Evolutionary conservation across 2,888 invertebrate genomes (phyloP), one percentile per base, ranked within the genome.

Genomic region (Napeogenes sylphis): DNA sequence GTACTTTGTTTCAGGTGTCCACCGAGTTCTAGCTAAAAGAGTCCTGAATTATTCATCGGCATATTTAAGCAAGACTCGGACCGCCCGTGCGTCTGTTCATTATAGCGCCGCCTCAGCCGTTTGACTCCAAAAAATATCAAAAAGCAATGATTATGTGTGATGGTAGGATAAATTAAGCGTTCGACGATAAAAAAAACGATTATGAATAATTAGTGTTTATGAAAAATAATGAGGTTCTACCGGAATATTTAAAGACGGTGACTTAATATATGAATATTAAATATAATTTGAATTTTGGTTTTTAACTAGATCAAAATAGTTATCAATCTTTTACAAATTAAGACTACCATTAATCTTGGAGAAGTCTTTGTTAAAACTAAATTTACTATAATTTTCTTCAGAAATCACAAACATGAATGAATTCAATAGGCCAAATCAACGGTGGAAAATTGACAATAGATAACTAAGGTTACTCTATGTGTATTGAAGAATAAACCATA

Each of bases 1-100:
- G 73, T 84, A 83, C 81, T 88, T 87, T 88, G 86, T 88, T 90
- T 77, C 90, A 90, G 90, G 87, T 87, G 88, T 78, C 74, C 78
- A 72, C 70, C 71, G 75, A 75, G 77, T 76, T 79, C 75, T 76
- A 77, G 81, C 83, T 85, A 84, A 88, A 85, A 85, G 85, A 82
- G 82, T 80, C 73, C 79, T 89, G 88, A 89, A 90, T 90, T 71
- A 90, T 90, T 89, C 87, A 89, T 81, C 75, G 79, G 78, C 79
- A 85, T 87, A 87, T 87, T 87, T 84, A 86, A 81, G 80, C 81
- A 79, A 74, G 78, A 75, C 79, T 81, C 77, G 77, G 72, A 51
- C 51, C 71, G 71, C 63, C 62, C 73, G 72, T 70, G 71, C 73
- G 70, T 75, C 74, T 73, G 76, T 75, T 77, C 75, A 75, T 72